These are phyloP conservation scores for Tenebrosternarchus preto DNA, from an alignment of 2,113 vertebrate species.

Conservation along the genomic window DNA sequence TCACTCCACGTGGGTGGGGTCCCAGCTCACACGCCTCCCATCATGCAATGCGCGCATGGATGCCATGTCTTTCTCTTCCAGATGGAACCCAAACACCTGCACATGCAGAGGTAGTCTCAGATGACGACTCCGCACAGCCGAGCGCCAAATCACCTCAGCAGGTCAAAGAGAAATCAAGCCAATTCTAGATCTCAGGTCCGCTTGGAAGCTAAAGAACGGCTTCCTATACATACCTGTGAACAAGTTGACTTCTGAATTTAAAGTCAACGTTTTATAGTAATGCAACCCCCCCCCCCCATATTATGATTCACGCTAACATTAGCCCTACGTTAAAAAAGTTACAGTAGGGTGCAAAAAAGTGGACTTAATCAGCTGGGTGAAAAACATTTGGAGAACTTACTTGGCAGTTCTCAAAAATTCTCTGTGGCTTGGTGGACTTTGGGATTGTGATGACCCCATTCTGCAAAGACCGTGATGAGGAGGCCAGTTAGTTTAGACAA, in stretches of 20 bases:
- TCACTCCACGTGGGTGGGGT: conserved; percentile 75
- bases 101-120: conserved; percentile 16
- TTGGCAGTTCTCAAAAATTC: conserved; percentile 78
- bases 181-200: no score
- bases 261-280: no score
- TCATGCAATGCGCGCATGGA: conserved; percentile 77
- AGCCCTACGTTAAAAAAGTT: no score
- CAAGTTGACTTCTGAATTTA: no score
- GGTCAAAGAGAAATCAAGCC: background rate
- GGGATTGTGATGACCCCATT: conserved; percentile 81
- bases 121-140: background rate
- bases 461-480: conserved; percentile 54
- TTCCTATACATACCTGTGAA: no score
- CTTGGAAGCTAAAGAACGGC: no score
- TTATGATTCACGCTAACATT: no score
- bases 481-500: no score
- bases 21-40: conserved; percentile 80
- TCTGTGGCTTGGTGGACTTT: conserved; percentile 78
- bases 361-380: no score
- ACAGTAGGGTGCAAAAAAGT: background rate
- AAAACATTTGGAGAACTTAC: conserved; percentile 59
- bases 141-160: background rate
- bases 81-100: conserved; percentile 77
- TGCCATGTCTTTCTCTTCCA: conserved; percentile 74
- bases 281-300: no score